A percentile compares a stretch with the other conserved stretches of the same genome.
Conservation (phyloP, 2,113 vertebrate genomes). For the Semicossyphus pulcher region DNA sequence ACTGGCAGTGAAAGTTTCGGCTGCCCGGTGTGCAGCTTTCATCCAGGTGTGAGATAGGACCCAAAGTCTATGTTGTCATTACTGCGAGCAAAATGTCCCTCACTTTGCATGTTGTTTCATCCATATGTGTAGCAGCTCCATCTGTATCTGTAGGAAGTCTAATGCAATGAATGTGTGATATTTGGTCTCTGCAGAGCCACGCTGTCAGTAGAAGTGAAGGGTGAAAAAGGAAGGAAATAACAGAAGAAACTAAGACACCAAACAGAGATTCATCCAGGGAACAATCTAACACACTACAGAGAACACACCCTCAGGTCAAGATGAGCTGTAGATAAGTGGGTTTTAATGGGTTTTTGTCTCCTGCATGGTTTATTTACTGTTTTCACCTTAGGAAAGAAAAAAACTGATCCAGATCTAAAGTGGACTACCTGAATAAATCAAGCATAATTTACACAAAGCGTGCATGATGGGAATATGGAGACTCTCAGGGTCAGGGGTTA, state of each 20-base stretch:
- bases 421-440: conserved; percentile 9
- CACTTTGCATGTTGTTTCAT: neutral
- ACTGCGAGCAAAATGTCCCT: no score
- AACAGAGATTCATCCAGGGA: neutral
- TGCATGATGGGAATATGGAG: neutral
- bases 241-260: neutral
- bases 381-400: neutral
- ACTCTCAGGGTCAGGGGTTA: conserved; percentile 3
- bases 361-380: conserved; percentile 3
- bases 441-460: neutral
- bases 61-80: no score
- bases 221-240: conserved; percentile 24
- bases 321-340: conserved; percentile 1
- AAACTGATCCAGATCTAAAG: conserved; percentile 9
- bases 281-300: conserved; percentile 2
- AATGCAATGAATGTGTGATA: neutral
- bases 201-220: neutral
- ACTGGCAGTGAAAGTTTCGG: no score
- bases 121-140: neutral
- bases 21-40: no score
- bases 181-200: neutral
- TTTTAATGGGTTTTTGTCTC: conserved; percentile 37
- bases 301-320: conserved; percentile 23
- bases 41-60: no score
- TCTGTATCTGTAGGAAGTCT: neutral